Percentiles rank a stretch among this genome's conserved stretches.
These are phyloP conservation scores for Cololabis saira DNA, from an alignment of 2,113 vertebrate species.

Conservation along the genomic window DNA sequence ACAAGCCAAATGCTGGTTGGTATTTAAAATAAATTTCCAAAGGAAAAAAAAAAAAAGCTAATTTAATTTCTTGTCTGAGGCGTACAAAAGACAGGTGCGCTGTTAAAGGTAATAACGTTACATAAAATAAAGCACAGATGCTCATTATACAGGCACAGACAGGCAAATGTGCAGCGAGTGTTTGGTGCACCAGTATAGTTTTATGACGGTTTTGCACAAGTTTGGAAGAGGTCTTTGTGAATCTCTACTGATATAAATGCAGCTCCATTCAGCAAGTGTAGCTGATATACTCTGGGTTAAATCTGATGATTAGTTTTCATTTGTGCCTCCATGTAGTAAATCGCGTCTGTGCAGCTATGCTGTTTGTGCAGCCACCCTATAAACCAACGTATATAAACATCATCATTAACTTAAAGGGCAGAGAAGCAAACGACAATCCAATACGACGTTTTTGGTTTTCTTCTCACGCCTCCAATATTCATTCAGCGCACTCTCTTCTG, in stretches of 20 bases:
- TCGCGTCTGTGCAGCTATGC: slow-evolving; percentile 5
- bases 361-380: neutral
- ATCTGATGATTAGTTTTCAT: slow-evolving; percentile 56
- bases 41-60: slow-evolving; percentile 9
- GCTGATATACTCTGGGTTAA: slow-evolving; percentile 25
- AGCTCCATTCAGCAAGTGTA: slow-evolving; percentile 28
- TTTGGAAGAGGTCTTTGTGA: slow-evolving; percentile 29
- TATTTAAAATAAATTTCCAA: slow-evolving; percentile 52
- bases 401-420: slow-evolving; percentile 1
- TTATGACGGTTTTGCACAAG: slow-evolving; percentile 37
- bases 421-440: neutral
- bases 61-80: slow-evolving; percentile 37
- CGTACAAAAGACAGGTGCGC: slow-evolving; percentile 63
- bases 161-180: slow-evolving; percentile 54
- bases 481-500: neutral
- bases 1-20: slow-evolving; percentile 48
- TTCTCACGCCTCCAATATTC: neutral
- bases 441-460: neutral
- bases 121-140: slow-evolving; percentile 64
- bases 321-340: slow-evolving; percentile 17
- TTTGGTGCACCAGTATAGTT: slow-evolving; percentile 60
- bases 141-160: slow-evolving; percentile 65
- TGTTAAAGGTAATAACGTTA: slow-evolving; percentile 64
- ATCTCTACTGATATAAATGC: slow-evolving; percentile 25
- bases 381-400: neutral